Base-by-base conservation (phyloP, 2,113 vertebrate species). In the Lethenteron camtschaticum region DNA sequence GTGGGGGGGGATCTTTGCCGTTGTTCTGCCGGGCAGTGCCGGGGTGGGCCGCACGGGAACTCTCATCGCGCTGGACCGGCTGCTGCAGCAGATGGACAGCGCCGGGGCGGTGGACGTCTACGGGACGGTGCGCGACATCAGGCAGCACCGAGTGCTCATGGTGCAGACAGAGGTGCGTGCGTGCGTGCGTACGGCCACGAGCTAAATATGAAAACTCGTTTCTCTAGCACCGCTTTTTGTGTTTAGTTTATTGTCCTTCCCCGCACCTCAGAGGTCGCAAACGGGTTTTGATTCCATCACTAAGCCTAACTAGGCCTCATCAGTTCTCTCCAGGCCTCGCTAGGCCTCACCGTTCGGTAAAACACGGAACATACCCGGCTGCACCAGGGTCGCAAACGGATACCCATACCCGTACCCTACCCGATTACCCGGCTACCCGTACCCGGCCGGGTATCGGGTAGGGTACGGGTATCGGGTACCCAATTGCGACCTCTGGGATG, bases 41-140 rank as follows among this genome's bases (percentile, higher is more conserved):
- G 94, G 94, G 12, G 94, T 97, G 74, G 94, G 94, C 12, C 87
- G 94, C 11, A 92, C 94, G 1, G 94, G 94, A 58, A 97, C 94
- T 14, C 95, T 97, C 70, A 90, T 96, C 13, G 82, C 85, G 16
- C 77, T 97, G 78, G 94, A 96, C 74, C 78, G 90, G 73, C 83
- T 94, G 57, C 85, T 97, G 70, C 91, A 95, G 74, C 88, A 95
- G 74, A 73, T 95, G 71, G 88, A 96, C 72, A 79, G 78, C 9
- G 88, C 81, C 70, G 91, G 95, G 74, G 78, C 78, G 0, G 78
- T 96, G 2, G 94, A 97, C 73, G 81, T 97, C 74, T 95, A 88
- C 59, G 85, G 87, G 58, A 80, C 85, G 1, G 87, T 96, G 1
- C 83, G 88, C 12, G 89, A 97, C 74, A 81, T 96, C 41, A 81